Evolutionary conservation across 1,140 invertebrate species (phyloP), one percentile per base, ranked within the genome.

Genomic region (Neodiprion virginianus): DNA sequence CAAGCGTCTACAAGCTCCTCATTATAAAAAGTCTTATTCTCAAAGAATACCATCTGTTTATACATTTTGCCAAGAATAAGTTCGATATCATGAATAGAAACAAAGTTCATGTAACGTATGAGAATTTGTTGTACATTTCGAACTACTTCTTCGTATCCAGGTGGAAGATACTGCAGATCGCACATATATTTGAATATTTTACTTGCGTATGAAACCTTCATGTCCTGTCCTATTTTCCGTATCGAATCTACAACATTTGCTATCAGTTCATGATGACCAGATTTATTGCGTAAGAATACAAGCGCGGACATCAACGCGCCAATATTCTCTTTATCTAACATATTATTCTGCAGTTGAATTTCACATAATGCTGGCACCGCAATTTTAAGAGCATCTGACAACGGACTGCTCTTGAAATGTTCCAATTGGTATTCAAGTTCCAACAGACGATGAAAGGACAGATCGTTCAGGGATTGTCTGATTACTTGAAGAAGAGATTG

Each of bases 361-460:
- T 93, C 90, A 81, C 93, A 93, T 1, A 91, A 90, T 14, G 92
- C 79, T 0, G 92, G 92, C 21, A 94, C 74, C 7, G 93, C 92
- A 9, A 91, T 82, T 76, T 88, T 86, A 7, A 94, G 77, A 3
- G 92, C 92, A 70, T 92, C 89, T 0, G 89, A 86, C 17, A 94
- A 82, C 77, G 92, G 90, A 61, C 89, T 90, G 8, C 48, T 69
- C 67, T 85, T 49, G 17, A 87, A 82, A 69, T 86, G 82, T 11
- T 84, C 84, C 1, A 94, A 79, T 47, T 93, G 75, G 81, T 90
- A 91, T 78, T 92, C 85, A 17, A 93, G 70, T 81, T 91, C 92
- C 71, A 90, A 90, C 69, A 94, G 91, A 78, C 93, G 89, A 12
- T 88, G 77, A n/a, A 92, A 79, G 72, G 87, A 88, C 21, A 94